Conservation (phyloP, 2,888 invertebrate genomes). For the Encarsia formosa region DNA sequence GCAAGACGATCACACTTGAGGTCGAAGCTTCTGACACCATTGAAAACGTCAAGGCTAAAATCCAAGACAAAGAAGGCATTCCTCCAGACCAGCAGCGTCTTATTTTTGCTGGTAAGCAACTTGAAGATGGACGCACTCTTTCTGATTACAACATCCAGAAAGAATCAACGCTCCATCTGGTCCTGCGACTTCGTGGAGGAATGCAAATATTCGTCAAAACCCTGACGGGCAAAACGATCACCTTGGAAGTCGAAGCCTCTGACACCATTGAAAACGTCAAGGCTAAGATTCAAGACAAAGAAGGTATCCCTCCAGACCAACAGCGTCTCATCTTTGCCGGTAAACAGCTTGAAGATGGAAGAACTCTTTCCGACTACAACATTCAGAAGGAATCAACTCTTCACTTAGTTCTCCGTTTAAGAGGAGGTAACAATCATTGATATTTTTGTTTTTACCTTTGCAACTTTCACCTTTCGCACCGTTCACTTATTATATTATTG, state of each 20-base stretch:
- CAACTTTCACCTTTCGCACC: no score
- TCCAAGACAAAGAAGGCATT: conserved; percentile 38
- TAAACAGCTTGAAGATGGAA: conserved; percentile 92
- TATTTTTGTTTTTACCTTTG: conserved; percentile 58
- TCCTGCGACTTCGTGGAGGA: conserved; percentile 35
- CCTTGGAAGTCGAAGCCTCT: conserved; percentile 86
- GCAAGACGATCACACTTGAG: conserved; percentile 35
- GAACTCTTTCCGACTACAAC: conserved; percentile 89
- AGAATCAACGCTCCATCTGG: conserved; percentile 35
- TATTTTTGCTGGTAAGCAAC: conserved; percentile 37
- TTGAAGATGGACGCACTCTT: conserved; percentile 35
- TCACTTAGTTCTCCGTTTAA: conserved; percentile 80
- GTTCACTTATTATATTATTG: no score
- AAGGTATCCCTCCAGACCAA: conserved; percentile 79
- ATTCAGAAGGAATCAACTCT: conserved; percentile 92
- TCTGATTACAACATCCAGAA: conserved; percentile 38
- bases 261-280: conserved; percentile 96
- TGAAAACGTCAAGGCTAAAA: conserved; percentile 35
- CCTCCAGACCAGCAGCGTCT: conserved; percentile 36
- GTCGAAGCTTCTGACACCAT: conserved; percentile 34
- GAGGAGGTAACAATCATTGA: conserved; percentile 77
- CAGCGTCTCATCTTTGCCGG: conserved; percentile 91
- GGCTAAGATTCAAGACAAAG: conserved; percentile 87
- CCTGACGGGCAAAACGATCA: conserved; percentile 91
- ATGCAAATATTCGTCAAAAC: conserved; percentile 93